Base-by-base conservation (phyloP, 2,113 vertebrate genomes). In the Procavia capensis region DNA sequence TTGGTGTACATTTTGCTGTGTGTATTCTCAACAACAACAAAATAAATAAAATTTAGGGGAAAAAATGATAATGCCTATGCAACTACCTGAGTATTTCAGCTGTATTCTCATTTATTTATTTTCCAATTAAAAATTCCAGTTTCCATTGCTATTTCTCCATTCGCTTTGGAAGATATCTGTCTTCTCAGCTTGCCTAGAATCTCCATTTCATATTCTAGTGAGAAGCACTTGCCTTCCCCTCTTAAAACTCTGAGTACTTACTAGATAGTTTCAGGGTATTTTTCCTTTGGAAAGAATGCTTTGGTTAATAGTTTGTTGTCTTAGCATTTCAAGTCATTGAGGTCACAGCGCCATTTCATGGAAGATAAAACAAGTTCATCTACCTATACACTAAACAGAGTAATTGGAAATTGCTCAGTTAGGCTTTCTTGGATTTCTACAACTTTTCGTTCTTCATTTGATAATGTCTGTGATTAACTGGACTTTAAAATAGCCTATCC, bases 361-460 rank as follows among this genome's bases (percentile, higher is more conserved):
- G 78, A 85, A 50, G 68, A 83, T 92, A 84, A 95, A 95, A 66
- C 76, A 57, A 66, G n/a, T 70, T 79, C 54, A 96, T 64, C 64
- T 82, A 45, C 64, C 59, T 57, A 84, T n/a, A 63, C 14, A 68
- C 27, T 41, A 85, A 72, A 43, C 59, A 64, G 19, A 88, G n/a
- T n/a, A 41, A 93, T 63, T 39, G 43, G 57, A 88, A 93, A 90
- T 80, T n/a, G 61, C 20, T 84, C 19, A 66, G 78, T 90, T 87
- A 92, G 59, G 36, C n/a, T 79, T 80, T 86, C 61, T 68, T 92
- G 59, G n/a, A 41, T 34, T 92, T 89, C 79, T 89, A 3, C 39
- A 63, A n/a, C 63, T 93, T 97, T 24, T 96, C 16, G 45, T 61
- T 78, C 74, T 88, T 66, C 2, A 57, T 16, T 72, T 29, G 36